Conservation (phyloP, 2,888 invertebrate genomes). For the Drosophila aldrichi region DNA sequence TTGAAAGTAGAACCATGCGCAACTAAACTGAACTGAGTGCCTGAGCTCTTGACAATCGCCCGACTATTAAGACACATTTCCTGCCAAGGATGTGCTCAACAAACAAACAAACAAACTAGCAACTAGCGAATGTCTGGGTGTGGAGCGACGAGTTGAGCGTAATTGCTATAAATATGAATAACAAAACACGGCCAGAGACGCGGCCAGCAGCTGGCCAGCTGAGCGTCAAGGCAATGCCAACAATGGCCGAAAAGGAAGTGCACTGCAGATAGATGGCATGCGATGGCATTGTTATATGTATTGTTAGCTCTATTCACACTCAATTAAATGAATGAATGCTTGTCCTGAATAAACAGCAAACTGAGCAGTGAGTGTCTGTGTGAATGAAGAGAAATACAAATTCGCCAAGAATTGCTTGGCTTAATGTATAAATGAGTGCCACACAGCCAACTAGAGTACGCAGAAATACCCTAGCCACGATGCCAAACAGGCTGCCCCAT, state of each 20-base stretch:
- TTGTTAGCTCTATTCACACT: slow-evolving; percentile 22
- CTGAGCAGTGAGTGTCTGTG: neutral
- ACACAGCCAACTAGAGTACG: neutral
- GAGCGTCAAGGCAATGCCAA: slow-evolving; percentile 8
- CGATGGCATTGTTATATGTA: slow-evolving; percentile 10
- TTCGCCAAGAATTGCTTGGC: slow-evolving; percentile 11
- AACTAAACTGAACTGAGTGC: neutral
- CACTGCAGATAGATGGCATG: slow-evolving; percentile 11
- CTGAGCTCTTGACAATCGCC: neutral
- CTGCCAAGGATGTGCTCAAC: slow-evolving; percentile 21
- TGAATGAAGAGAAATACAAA: slow-evolving; percentile 13
- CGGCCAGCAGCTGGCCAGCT: neutral
- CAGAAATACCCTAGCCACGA: neutral
- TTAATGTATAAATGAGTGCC: neutral
- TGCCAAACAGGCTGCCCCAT: neutral
- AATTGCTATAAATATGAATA: slow-evolving; percentile 45
- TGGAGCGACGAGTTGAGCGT: slow-evolving; percentile 10
- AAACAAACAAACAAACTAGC: neutral
- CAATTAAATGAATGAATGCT: slow-evolving; percentile 15
- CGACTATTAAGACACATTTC: slow-evolving; percentile 18
- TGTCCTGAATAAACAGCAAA: neutral
- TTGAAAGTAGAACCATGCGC: slow-evolving; percentile 11
- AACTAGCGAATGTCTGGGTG: neutral
- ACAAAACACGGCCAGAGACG: neutral
- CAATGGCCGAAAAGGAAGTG: slow-evolving; percentile 21